Percentiles rank a stretch among this genome's conserved stretches.
Conservation (phyloP, 2,888 invertebrate species). For the Apodemia duryi region DNA sequence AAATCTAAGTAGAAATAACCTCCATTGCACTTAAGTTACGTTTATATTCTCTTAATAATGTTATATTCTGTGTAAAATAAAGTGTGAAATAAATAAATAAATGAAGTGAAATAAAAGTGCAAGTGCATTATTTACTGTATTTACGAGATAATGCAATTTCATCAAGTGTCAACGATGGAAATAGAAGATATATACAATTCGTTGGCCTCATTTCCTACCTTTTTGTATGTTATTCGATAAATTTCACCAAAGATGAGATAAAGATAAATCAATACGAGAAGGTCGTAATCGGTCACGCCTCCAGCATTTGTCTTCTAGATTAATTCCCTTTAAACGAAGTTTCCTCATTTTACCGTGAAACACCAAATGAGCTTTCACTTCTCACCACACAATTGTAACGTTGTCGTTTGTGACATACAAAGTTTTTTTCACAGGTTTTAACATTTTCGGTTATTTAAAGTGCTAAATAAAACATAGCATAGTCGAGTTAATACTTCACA, state of each 20-base stretch:
- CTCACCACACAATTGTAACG: constrained; percentile 5
- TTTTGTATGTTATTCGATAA: constrained; percentile 3
- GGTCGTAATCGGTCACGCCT: constrained; percentile 9
- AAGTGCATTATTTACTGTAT: too few relatives aligned
- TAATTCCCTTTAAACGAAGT: constrained; percentile 5
- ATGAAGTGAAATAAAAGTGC: too few relatives aligned
- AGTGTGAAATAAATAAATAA: too few relatives aligned
- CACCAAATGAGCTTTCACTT: neutral
- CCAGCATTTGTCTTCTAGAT: neutral
- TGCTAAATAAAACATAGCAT: too few relatives aligned
- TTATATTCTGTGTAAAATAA: too few relatives aligned
- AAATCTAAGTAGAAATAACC: too few relatives aligned
- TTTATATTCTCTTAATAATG: too few relatives aligned
- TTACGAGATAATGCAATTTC: too few relatives aligned
- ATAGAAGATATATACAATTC: too few relatives aligned
- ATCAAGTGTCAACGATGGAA: too few relatives aligned
- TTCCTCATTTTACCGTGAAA: constrained; percentile 8
- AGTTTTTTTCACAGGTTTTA: neutral
- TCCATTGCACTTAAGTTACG: too few relatives aligned
- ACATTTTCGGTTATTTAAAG: neutral
- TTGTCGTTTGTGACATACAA: neutral
- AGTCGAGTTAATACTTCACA: too few relatives aligned
- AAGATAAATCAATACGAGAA: constrained; percentile 1
- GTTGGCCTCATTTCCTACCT: neutral
- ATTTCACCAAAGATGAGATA: neutral